Evolutionary conservation across 2,888 invertebrate genomes (phyloP), one percentile per base, ranked within the genome.

Genomic region (Sminthurides aquaticus): DNA sequence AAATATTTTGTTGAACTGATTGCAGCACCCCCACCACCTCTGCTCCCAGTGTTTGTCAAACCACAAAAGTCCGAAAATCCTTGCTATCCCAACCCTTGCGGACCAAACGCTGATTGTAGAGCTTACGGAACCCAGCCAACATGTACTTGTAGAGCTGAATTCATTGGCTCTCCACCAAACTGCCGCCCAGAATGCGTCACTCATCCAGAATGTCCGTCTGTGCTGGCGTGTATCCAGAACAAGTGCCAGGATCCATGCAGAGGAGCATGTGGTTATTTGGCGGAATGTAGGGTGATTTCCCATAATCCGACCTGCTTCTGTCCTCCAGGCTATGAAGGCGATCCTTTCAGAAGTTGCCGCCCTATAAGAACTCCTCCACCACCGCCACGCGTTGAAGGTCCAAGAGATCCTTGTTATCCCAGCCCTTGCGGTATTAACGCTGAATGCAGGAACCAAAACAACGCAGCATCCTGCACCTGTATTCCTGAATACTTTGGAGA

Each of bases 361-460:
- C 64, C 34, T 1, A 64, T 49, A 54, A 59, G 61, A 56, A 65
- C 58, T 3, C 68, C 66, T 43, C 61, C 58, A 57, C 65, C 65
- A 77, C 69, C 69, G 83, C 86, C 55, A 18, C 60, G 57, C 15
- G 15, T 20, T 8, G 68, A 84, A 85, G 76, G 81, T 86, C 34
- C 28, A 24, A 20, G 92, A 92, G 64, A 73, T 63, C 73, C 73
- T 2, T 73, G 74, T 49, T 64, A 69, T 64, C 60, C 64, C 48
- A 86, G 87, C 49, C 90, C 90, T 18, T 91, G 91, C 77, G 70
- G 68, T 54, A 85, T 89, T 20, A 90, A 91, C 79, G 87, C 91
- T 29, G 79, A 87, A 74, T 91, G 91, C 77, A 87, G 25, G 8
- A 58, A 61, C 29, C 57, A 27, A 15, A 62, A 62, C 34, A 1